These are phyloP conservation scores for Charina bottae DNA, from an alignment of 2,113 vertebrate species.

Conservation along the genomic window DNA sequence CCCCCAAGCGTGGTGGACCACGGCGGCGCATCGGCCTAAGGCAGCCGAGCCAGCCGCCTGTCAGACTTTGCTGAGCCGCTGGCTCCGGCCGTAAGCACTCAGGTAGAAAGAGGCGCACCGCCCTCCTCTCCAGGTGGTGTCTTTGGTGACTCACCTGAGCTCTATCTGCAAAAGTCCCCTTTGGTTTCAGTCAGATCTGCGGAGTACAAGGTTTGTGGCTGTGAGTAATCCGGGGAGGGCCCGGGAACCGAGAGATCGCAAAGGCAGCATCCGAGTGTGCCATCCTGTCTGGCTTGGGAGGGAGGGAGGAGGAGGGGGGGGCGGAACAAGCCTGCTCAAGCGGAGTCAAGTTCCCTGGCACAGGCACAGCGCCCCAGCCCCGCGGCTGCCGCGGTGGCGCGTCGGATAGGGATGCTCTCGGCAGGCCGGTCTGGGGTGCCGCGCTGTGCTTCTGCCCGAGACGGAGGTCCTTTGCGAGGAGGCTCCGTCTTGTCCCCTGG, in stretches of 20 bases:
- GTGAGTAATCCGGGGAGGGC: neutral
- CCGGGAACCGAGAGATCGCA: neutral
- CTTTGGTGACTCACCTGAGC: fast-evolving
- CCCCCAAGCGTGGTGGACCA: neutral
- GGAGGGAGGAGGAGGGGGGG: neutral
- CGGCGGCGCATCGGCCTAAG: too few species aligned
- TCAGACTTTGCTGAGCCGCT: neutral
- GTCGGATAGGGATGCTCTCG: too few species aligned
- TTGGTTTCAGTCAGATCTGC: fast-evolving
- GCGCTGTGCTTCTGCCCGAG: too few species aligned
- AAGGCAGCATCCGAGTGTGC: neutral
- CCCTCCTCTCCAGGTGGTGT: neutral
- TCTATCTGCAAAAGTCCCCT: neutral
- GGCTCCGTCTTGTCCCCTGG: neutral
- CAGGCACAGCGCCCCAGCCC: neutral
- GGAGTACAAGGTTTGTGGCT: fast-evolving
- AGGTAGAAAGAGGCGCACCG: fast-evolving
- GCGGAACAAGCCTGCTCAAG: neutral
- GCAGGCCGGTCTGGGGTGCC: neutral
- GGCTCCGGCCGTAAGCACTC: neutral
- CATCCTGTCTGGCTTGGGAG: neutral
- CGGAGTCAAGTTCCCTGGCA: neutral
- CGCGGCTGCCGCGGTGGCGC: too few species aligned
- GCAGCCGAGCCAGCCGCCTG: too few species aligned
- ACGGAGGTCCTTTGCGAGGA: neutral